Conservation (phyloP, 2,797 vertebrate genomes). For the Oreochromis mossambicus region DNA sequence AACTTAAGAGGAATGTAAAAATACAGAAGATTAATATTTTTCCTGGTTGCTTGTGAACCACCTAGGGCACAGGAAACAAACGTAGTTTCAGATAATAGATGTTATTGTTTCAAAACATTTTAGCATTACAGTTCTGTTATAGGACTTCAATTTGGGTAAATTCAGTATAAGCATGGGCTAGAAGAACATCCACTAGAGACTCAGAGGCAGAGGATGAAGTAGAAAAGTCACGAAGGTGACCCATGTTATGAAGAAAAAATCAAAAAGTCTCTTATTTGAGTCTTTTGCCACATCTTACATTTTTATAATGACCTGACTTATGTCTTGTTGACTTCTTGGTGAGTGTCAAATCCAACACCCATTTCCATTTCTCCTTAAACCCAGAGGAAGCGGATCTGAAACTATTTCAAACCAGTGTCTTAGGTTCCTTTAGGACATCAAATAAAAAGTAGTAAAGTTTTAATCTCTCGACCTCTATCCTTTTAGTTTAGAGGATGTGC, state of each 20-base stretch:
- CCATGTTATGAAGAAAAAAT: background rate
- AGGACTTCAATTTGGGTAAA: background rate
- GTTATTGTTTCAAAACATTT: background rate
- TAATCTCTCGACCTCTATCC: rapidly evolving
- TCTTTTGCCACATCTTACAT: background rate
- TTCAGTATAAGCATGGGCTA: background rate
- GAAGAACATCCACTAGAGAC: background rate
- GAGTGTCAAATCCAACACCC: background rate
- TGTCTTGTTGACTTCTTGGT: background rate
- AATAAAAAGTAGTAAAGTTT: background rate
- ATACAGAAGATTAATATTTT: background rate
- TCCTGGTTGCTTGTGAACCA: background rate
- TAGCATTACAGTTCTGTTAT: background rate
- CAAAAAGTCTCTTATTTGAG: background rate
- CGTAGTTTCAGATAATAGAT: background rate
- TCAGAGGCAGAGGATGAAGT: background rate
- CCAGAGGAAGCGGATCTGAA: rapidly evolving
- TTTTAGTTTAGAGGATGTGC: rapidly evolving
- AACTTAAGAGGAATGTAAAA: background rate
- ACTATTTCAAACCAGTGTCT: background rate
- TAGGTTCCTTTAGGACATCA: background rate
- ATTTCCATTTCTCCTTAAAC: background rate
- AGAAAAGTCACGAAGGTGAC: rapidly evolving
- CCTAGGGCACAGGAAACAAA: rapidly evolving
- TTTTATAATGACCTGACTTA: background rate